Evolutionary conservation across 2,888 invertebrate genomes (phyloP).

Genomic region (Nomada fabriciana): DNA sequence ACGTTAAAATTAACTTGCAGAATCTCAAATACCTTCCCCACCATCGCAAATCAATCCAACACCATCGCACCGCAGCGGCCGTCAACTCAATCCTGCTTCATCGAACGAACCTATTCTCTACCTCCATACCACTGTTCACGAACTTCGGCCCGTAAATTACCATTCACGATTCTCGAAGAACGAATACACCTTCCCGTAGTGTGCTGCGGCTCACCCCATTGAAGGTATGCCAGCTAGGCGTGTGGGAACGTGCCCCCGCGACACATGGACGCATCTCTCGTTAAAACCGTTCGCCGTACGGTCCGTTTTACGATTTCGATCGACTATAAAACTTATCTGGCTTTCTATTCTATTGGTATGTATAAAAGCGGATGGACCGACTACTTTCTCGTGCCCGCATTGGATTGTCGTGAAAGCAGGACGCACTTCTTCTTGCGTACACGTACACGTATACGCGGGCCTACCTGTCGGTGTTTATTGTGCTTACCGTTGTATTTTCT

Average conservation of each 20-base stretch:
- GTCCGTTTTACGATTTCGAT: slow-evolving; percentile 82
- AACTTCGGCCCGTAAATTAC: background rate
- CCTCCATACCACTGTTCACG: background rate
- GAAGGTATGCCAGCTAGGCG: background rate
- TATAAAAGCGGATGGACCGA: slow-evolving; percentile 83
- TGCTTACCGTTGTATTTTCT: slow-evolving; percentile 70
- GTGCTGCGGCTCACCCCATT: background rate
- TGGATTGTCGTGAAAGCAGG: slow-evolving; percentile 84
- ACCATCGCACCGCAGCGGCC: too few relatives aligned
- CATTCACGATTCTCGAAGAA: background rate
- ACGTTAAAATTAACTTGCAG: too few relatives aligned
- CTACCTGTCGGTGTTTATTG: slow-evolving; percentile 67
- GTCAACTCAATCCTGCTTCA: background rate
- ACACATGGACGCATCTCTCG: slow-evolving; percentile 49
- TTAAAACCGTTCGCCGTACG: slow-evolving; percentile 69
- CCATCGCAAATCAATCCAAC: too few relatives aligned
- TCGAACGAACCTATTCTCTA: background rate
- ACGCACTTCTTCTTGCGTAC: slow-evolving; percentile 79
- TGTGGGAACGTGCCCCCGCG: slow-evolving; percentile 3
- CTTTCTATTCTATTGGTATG: slow-evolving; percentile 84
- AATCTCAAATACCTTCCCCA: background rate
- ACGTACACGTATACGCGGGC: slow-evolving; percentile 28
- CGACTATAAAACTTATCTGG: slow-evolving; percentile 83
- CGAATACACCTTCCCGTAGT: background rate
- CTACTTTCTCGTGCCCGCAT: slow-evolving; percentile 83